Base-by-base conservation (phyloP, 1,140 invertebrate genomes). In the Diorhabda sublineata region DNA sequence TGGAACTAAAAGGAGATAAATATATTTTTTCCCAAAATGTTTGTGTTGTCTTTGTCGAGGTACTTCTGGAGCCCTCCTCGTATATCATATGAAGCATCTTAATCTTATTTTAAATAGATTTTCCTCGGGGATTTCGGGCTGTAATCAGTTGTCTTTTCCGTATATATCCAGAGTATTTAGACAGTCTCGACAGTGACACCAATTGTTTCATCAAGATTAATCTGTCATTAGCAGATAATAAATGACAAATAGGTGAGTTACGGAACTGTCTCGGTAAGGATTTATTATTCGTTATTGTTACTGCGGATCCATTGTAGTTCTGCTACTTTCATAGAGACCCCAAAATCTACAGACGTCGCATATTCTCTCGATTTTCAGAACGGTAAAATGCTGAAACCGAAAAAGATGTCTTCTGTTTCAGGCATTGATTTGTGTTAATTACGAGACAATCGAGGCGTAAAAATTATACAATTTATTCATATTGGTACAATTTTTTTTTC, bases 191-290 rank as follows among this genome's bases (percentile, higher is more conserved):
- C 56, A 66, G 47, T 58, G 60, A 47, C 65, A 45, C 52, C 66
- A 26, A 71, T 71, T 71, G 66, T 71, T 71, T 68, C 58, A 60
- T 68, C 68, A 71, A 71, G 70, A 71, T 71, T 71, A 71, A 71
- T 69, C 61, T 66, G 70, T 71, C 70, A 66, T 71, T 71, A 71
- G 52, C 70, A 71, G 70, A 71, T 69, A 71, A 71, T 63, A 44
- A 66, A 69, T 71, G 70, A 71, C 67, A 69, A 71, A 69, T 71
- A 61, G 64, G 42, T 57, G 42, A 71, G 61, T 57, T 44, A 66
- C 56, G 41, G 47, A 47, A 66, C 67, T 61, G 67, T 52, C 67
- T 45, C 8, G 61, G 58, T 60, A 60, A 67, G 65, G 67, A 68
- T 68, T 68, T 68, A 68, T 71, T 61, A 68, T 68, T 65, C 45